A percentile compares a stretch with the other conserved stretches of the same genome.
These are phyloP conservation scores for Thalassaphorura encarpata DNA, from an alignment of 1,140 invertebrate species.

Conservation along the genomic window DNA sequence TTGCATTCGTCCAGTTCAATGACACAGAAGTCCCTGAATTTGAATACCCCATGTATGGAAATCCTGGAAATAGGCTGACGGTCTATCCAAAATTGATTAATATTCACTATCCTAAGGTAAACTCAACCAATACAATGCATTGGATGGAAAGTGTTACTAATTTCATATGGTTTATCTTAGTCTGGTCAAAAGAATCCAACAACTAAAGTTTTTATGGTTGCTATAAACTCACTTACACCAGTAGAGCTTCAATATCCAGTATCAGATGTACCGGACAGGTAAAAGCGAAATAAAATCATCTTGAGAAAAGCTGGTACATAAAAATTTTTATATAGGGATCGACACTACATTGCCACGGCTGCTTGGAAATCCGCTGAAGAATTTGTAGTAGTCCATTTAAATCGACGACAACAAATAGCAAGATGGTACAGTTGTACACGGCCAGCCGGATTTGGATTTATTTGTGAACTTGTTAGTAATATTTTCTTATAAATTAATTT, in stretches of 20 bases:
- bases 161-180: conserved; percentile 38
- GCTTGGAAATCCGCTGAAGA: conserved; percentile 62
- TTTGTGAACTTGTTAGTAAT: no score
- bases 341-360: conserved; percentile 60
- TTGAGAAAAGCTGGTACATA: no score
- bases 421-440: no score
- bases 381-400: conserved; percentile 69
- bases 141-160: not conserved
- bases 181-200: conserved; percentile 65
- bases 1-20: conserved; percentile 76
- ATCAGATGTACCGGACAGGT: no score
- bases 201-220: conserved; percentile 57
- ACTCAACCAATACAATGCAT: not conserved
- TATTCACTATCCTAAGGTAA: conserved; percentile 77
- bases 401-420: no score
- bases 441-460: no score
- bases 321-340: no score
- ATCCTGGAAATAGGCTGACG: conserved; percentile 34
- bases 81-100: conserved; percentile 33
- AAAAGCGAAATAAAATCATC: no score
- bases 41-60: conserved; percentile 42
- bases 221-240: conserved; percentile 40
- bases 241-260: conserved; percentile 2
- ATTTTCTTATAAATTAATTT: no score
- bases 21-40: conserved; percentile 50